Base-by-base conservation (phyloP, 2,888 invertebrate species). In the Clanis bilineata region DNA sequence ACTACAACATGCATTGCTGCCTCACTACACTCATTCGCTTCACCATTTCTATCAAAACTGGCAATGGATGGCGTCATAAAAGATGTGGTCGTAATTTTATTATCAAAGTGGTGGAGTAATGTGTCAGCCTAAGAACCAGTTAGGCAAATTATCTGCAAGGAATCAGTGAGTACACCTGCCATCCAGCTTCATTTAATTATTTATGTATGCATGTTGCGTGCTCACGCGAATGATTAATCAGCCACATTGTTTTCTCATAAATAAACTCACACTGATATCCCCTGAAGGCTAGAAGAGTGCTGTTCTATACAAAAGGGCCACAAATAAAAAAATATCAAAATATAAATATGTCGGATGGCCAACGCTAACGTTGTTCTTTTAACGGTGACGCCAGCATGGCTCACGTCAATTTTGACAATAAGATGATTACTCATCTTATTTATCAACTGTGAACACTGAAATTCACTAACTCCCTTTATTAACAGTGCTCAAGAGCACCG, bases 121-220 rank as follows among this genome's bases (percentile, higher is more conserved):
- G 43, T 61, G 57, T 61, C 57, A 57, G 57, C 43, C 43, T 22
- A 22, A 43, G 57, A 80, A 80, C 80, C 78, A 72, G 80, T 80
- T 79, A 80, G 74, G 77, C 74, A 79, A 79, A 80, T 79, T 79
- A 79, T 80, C 78, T 66, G 74, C 72, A 66, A 74, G 66, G 79
- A 79, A 80, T 78, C 76, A 77, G 73, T 76, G 79, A 72, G 64
- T 79, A 72, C 80, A 80, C 79, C 80, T 80, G 80, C 79, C 75
- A 68, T 61, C 65, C 62, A 66, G 63, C 72, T 72, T 68, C 69
- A 71, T 74, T 71, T 72, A 70, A 73, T 73, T 74, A 75, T 76
- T 72, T 69, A 73, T 61, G 54, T 44, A 59, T 59, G 59, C 66
- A 60, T 64, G 64, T 62, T 59, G 45, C 51, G 51, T 60, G 63